A percentile compares a stretch with the other conserved stretches of the same genome.
Evolutionary conservation across 2,888 invertebrate genomes (phyloP).

Genomic region (Phragmatobia fuliginosa): DNA sequence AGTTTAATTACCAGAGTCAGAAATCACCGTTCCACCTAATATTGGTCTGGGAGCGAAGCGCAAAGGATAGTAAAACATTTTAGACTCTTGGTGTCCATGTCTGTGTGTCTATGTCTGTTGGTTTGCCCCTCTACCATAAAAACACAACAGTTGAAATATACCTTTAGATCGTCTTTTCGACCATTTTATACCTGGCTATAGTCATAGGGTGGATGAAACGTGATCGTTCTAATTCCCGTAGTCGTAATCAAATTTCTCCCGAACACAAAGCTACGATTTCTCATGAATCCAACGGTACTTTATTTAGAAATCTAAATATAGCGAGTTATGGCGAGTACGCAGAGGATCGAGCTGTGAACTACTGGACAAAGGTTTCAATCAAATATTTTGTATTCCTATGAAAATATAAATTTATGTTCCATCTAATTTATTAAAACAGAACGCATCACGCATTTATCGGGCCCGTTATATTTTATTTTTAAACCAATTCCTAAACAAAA

Average conservation of each 20-base stretch:
- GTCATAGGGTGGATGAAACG: not conserved
- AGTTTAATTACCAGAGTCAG: too few species aligned
- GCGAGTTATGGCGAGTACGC: slow-evolving; percentile 64
- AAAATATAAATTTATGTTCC: not conserved
- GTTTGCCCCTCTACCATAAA: too few species aligned
- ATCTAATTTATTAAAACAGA: not conserved
- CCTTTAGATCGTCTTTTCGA: too few species aligned
- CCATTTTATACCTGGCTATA: too few species aligned
- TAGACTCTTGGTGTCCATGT: too few species aligned
- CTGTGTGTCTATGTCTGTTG: too few species aligned
- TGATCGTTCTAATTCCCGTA: not conserved
- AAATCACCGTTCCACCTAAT: too few species aligned
- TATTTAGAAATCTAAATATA: slow-evolving; percentile 76
- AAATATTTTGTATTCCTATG: slow-evolving; percentile 7
- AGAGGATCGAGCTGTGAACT: slow-evolving; percentile 56
- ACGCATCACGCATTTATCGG: not conserved
- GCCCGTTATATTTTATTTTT: not conserved
- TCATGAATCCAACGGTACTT: slow-evolving; percentile 69
- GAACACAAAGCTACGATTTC: slow-evolving; percentile 54
- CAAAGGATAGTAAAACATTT: too few species aligned
- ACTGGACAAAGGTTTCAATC: slow-evolving; percentile 58
- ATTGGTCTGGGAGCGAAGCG: too few species aligned
- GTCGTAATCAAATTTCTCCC: slow-evolving; percentile 20
- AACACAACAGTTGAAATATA: too few species aligned
- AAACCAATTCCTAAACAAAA: not conserved